Base-by-base conservation (phyloP, 2,888 invertebrate genomes). In the Endomychus coccineus region DNA sequence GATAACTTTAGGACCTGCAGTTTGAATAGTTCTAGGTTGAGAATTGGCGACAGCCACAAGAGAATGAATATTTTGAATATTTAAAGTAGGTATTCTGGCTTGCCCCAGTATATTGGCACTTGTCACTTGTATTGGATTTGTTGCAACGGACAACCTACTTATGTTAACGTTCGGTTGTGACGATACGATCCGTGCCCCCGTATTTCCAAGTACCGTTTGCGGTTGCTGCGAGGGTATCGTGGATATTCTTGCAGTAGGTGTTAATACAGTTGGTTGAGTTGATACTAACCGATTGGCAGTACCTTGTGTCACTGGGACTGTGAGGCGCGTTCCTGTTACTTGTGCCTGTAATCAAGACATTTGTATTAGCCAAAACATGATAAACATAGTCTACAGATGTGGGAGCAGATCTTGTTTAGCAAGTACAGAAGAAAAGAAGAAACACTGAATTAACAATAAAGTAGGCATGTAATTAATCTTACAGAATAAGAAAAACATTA, bases 1-100 rank as follows among this genome's bases (percentile, higher is more conserved):
- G 23, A 67, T 66, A 40, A 67, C 64, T 51, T 67, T 66, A 12
- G 64, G 51, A 3, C 57, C 58, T 10, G 40, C 16, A 7, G 28
- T 32, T 36, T 58, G 58, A 16, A 58, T 47, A 19, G 44, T 49
- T 16, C 61, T 53, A 3, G 50, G 47, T 31, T 58, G 58, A 1
- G 55, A 42, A 21, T 52, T 52, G 1, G 61, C 57, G 4, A 63
- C 61, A 5, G 59, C 60, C 7, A 64, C 58, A 15, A 62, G 45
- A 3, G 62, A 59, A 39, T 62, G 60, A 38, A 64, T 46, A 40
- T 61, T 59, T 36, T 63, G 46, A n/a, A n/a, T n/a, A n/a, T n/a
- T n/a, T n/a, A n/a, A n/a, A 1, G 62, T 57, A 2, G 62, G 57
- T 42, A 61, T 56, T 29, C 61, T 54, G 2, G 62, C 51, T 36